phyloP scores from a whole-genome alignment of 2,113 vertebrate species.

The Barnardius zonarius region DNA sequence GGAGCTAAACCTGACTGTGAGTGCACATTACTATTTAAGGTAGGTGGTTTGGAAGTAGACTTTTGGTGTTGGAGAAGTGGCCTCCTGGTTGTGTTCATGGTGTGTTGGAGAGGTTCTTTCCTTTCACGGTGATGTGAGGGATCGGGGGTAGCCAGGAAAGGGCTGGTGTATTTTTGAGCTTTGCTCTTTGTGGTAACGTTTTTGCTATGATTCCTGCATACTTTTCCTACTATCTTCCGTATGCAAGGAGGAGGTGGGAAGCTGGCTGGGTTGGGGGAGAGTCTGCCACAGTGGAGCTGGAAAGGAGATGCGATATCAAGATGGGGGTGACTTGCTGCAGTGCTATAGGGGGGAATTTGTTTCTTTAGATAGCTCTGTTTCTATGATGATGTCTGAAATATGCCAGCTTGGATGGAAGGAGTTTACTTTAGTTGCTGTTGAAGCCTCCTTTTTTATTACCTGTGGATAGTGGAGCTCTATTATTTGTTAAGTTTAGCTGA shows the following conservation, averaged over 20 bases:
- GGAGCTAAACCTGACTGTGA: rapidly evolving
- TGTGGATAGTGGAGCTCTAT: neutral
- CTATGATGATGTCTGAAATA: neutral
- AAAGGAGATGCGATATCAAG: neutral
- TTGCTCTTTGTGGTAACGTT: neutral
- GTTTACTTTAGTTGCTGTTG: neutral
- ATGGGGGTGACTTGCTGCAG: neutral
- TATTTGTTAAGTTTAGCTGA: neutral
- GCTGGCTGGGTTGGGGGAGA: neutral
- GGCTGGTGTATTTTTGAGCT: neutral
- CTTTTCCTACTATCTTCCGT: neutral
- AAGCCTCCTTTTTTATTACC: neutral
- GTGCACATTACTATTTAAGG: neutral
- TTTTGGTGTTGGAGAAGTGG: rapidly evolving
- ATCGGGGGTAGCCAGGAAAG: neutral
- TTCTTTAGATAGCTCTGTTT: neutral
- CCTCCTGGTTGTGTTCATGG: rapidly evolving
- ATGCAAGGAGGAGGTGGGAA: neutral
- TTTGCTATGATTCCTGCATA: neutral
- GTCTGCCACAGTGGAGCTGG: neutral
- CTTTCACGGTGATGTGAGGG: rapidly evolving
- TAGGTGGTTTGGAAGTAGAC: neutral
- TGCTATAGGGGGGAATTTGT: neutral
- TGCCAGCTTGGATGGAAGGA: neutral
- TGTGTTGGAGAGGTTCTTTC: neutral